phyloP scores from a whole-genome alignment of 1,140 invertebrate species.

The Brachionus asplanchnoidis region DNA sequence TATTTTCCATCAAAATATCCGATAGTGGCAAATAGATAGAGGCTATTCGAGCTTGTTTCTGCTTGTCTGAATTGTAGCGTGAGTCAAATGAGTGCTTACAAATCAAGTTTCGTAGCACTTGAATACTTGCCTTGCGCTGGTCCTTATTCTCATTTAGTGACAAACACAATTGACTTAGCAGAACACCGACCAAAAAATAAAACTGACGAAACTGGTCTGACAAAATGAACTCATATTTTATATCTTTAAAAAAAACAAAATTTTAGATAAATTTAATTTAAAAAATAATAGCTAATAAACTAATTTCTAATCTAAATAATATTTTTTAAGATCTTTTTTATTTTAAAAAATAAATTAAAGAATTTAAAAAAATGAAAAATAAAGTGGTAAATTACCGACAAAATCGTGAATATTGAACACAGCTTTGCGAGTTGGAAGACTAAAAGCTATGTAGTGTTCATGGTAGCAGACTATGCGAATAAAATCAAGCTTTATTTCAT shows the following conservation, averaged over 20 bases:
- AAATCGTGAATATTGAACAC: conserved; percentile 28
- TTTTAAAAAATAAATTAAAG: background rate
- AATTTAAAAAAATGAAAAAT: background rate
- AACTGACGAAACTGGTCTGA: conserved; percentile 77
- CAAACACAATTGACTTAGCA: conserved; percentile 68
- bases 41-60: conserved; percentile 76
- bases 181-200: conserved; percentile 78
- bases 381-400: background rate
- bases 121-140: conserved; percentile 71
- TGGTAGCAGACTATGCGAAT: conserved; percentile 86
- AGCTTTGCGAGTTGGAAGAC: conserved; percentile 71
- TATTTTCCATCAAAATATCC: conserved; percentile 75
- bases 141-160: conserved; percentile 75
- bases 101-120: conserved; percentile 73
- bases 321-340: background rate
- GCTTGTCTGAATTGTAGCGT: conserved; percentile 68
- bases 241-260: conserved; percentile 44
- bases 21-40: conserved; percentile 84
- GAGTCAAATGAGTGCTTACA: conserved; percentile 90
- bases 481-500: conserved; percentile 71
- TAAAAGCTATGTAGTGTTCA: conserved; percentile 84
- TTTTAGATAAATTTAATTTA: conserved; percentile 45
- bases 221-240: conserved; percentile 61
- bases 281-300: conserved; percentile 45
- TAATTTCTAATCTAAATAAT: background rate